Evolutionary conservation across 2,113 vertebrate genomes (phyloP).

Genomic region (Pelmatolapia mariae): DNA sequence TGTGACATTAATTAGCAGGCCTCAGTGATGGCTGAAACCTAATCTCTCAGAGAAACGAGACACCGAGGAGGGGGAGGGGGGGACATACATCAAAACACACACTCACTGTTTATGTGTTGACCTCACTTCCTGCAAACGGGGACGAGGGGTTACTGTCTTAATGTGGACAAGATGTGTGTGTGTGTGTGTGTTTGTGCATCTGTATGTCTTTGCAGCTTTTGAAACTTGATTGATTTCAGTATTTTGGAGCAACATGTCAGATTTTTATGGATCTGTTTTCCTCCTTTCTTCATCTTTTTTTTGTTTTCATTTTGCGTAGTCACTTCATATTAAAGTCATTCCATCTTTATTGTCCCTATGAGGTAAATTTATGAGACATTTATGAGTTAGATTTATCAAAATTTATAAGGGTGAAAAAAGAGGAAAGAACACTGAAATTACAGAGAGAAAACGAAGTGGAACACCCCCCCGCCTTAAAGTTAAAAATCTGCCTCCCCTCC

Average conservation of each 20-base stretch:
- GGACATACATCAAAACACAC: conserved; percentile 41
- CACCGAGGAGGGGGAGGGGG: conserved; percentile 21
- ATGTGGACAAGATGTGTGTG: conserved; percentile 49
- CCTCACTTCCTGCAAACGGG: conserved; percentile 51
- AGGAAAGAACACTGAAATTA: background rate
- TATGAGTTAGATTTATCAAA: conserved; percentile 4
- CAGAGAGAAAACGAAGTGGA: background rate
- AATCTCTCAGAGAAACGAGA: conserved; percentile 55
- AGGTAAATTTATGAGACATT: background rate
- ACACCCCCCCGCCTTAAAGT: background rate
- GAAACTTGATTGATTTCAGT: background rate
- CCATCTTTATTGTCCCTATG: background rate
- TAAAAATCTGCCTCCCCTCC: background rate
- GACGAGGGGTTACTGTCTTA: conserved; percentile 40
- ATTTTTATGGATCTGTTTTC: background rate
- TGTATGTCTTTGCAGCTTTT: background rate
- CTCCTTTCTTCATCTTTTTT: background rate
- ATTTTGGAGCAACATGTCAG: background rate
- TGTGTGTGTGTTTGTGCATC: conserved; percentile 18
- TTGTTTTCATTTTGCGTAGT: background rate
- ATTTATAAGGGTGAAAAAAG: background rate
- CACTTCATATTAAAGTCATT: background rate
- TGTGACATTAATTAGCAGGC: conserved; percentile 68
- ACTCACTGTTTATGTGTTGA: conserved; percentile 24
- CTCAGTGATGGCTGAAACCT: conserved; percentile 57